A percentile compares a stretch with the other conserved stretches of the same genome.
phyloP scores from a whole-genome alignment of 2,797 vertebrate species.

The Manis crassicaudata region DNA sequence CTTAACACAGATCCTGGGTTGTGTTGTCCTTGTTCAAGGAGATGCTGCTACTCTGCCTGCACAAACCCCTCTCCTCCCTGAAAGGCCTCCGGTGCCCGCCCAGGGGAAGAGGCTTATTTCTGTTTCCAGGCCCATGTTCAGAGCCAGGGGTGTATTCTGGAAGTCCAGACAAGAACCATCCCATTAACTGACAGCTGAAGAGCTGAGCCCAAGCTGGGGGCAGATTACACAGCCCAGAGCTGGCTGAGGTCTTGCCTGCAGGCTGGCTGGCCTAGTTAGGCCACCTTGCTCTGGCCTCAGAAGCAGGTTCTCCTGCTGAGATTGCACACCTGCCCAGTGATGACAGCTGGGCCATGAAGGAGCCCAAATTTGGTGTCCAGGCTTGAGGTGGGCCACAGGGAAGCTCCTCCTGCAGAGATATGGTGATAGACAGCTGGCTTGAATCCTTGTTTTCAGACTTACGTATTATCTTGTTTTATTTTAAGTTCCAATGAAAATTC shows the following conservation, averaged over 20 bases:
- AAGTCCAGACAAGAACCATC: slow-evolving; percentile 43
- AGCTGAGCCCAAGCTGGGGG: slow-evolving; percentile 41
- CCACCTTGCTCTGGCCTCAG: not conserved
- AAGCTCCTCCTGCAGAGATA: not conserved
- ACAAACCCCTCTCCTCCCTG: not conserved
- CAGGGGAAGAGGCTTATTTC: slow-evolving; percentile 33
- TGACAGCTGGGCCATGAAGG: not conserved
- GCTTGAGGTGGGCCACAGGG: not conserved
- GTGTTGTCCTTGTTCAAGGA: not conserved
- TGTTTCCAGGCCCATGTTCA: slow-evolving; percentile 56
- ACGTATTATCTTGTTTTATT: slow-evolving; percentile 37
- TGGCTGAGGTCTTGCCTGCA: not conserved
- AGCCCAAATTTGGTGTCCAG: not conserved
- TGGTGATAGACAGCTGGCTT: slow-evolving; percentile 33
- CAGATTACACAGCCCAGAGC: not conserved
- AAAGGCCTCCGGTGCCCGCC: slow-evolving; percentile 57
- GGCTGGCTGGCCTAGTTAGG: not conserved
- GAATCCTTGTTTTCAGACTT: slow-evolving; percentile 46
- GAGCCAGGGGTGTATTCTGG: not conserved
- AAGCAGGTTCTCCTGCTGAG: slow-evolving; percentile 61
- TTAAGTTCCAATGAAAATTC: slow-evolving; percentile 35
- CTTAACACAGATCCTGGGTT: not conserved
- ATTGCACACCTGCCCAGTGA: not conserved
- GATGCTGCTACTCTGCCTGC: not conserved
- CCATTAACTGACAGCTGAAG: slow-evolving; percentile 41